Base-by-base conservation (phyloP, 2,113 vertebrate species). In the Tringa solitaria region DNA sequence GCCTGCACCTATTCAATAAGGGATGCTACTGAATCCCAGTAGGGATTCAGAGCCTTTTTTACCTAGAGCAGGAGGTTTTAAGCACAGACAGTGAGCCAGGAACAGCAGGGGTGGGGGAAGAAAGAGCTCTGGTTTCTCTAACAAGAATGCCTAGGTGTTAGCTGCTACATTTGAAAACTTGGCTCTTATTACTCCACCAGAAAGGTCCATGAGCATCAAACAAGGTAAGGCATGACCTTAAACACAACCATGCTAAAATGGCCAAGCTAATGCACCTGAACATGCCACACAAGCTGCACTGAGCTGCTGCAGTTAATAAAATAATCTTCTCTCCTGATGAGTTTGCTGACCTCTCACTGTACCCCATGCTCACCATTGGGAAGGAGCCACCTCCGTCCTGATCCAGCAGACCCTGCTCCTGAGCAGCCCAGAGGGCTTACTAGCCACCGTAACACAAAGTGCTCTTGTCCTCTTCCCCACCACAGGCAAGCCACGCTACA, bases 401-500 rank as follows among this genome's bases (percentile, higher is more conserved):
- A 69, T 53, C 43, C 78, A 70, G 54, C 33, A 89, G 54, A 22
- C 10, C 20, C 56, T 11, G 20, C 19, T 84, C 35, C 43, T 45
- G 32, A 81, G 57, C 28, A 30, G n/a, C 74, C 41, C n/a, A 32
- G 35, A 50, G 57, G 23, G 11, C 20, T 85, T 67, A 8, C 39
- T 54, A 75, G 51, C 53, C 32, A 56, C 50, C 0, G 0, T 33
- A 32, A 57, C 35, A 84, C 33, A 37, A 59, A 26, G 12, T 16
- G 32, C 28, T 92, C 48, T 17, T 17, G 6, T 53, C 65, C 39
- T 78, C 53, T 43, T 60, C n/a, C 50, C 37, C 0, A 1, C 30
- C 81, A 35, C 2, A 3, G 53, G 45, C 11, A 16, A 68, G 39
- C 20, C 73, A 57, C 4, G 0, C 57, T 43, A 9, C 1, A 2